These are phyloP conservation scores for Vipera ursinii DNA, from an alignment of 2,797 vertebrate genomes.

Conservation along the genomic window DNA sequence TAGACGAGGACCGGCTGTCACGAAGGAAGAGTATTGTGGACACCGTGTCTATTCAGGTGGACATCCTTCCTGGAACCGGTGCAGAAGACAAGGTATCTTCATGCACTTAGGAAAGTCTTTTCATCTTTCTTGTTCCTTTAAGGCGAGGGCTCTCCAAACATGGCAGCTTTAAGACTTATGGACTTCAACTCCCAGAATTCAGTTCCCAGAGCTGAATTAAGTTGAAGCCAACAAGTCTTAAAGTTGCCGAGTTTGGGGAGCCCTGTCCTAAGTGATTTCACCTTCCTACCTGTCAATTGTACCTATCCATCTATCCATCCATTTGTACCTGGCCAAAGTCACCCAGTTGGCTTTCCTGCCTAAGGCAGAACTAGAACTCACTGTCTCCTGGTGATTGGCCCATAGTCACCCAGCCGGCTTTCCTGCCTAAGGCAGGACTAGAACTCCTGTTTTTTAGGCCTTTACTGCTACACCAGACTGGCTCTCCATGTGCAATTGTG, in stretches of 20 bases:
- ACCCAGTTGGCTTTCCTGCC: neutral
- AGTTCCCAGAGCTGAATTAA: neutral
- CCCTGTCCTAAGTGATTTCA: neutral
- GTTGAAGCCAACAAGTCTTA: neutral
- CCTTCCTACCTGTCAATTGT: neutral
- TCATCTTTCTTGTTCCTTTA: neutral
- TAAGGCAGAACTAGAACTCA: no score
- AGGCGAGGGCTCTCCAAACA: neutral
- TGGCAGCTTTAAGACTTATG: no score
- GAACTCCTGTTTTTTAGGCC: no score
- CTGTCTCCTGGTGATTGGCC: no score
- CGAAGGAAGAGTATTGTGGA: constrained; percentile 95
- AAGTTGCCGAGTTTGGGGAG: neutral
- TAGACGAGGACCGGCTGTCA: constrained; percentile 92
- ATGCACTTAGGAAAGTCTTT: neutral
- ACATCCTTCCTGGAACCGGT: constrained; percentile 80
- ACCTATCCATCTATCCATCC: neutral
- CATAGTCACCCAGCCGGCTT: no score
- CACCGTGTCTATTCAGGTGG: constrained; percentile 93
- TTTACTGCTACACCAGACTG: no score
- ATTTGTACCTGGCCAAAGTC: neutral
- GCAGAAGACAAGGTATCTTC: constrained; percentile 85
- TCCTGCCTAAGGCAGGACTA: no score
- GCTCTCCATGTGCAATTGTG: neutral
- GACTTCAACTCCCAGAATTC: neutral